These are phyloP conservation scores for Hippocampus mohnikei DNA, from an alignment of 2,113 vertebrate species.

Conservation along the genomic window DNA sequence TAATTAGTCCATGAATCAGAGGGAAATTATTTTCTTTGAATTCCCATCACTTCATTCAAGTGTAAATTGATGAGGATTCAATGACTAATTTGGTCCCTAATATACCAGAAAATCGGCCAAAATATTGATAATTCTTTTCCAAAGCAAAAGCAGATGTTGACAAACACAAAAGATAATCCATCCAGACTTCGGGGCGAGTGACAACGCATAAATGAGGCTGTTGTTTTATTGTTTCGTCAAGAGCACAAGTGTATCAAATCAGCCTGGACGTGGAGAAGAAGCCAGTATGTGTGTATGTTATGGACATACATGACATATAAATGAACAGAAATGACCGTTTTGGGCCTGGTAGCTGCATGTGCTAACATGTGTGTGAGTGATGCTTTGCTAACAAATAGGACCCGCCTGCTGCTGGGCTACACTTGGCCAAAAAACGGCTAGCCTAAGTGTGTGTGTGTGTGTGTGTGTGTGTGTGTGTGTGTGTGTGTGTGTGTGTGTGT, in stretches of 20 bases:
- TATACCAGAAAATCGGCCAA: too few species aligned
- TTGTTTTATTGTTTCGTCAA: slow-evolving; percentile 50
- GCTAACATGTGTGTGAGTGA: background rate
- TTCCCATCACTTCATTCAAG: too few species aligned
- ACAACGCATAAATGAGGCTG: slow-evolving; percentile 31
- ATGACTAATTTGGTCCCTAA: too few species aligned
- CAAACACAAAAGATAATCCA: too few species aligned
- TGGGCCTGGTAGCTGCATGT: too few species aligned
- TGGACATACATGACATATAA: background rate
- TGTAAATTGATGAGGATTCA: too few species aligned
- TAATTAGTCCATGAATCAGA: too few species aligned
- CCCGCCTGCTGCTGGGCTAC: slow-evolving; percentile 42
- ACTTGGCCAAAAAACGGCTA: slow-evolving; percentile 1
- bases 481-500: slow-evolving; percentile 14
- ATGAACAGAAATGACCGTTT: too few species aligned
- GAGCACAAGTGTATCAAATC: background rate
- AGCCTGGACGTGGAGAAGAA: background rate
- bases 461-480: slow-evolving; percentile 7
- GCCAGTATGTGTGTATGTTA: background rate
- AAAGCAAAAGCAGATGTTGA: too few species aligned
- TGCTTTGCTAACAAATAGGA: slow-evolving; percentile 28
- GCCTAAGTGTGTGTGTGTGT: slow-evolving; percentile 11
- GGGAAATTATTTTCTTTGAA: too few species aligned
- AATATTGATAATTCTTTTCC: too few species aligned
- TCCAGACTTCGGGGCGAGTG: background rate